Evolutionary conservation across 2,888 invertebrate species (phyloP).

Genomic region (Epinotia bilunana): DNA sequence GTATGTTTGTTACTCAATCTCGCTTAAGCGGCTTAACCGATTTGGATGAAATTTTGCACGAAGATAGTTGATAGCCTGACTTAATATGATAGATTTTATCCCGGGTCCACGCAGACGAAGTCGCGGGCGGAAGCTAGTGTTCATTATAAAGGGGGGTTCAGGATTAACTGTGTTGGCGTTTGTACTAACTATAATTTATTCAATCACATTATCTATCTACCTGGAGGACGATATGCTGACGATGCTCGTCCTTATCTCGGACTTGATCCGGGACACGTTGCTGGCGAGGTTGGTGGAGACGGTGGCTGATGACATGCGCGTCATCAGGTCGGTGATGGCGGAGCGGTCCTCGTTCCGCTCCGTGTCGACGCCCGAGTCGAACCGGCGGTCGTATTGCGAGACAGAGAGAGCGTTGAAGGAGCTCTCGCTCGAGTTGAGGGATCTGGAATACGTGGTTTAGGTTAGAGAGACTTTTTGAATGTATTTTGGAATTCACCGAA

Average conservation of each 20-base stretch:
- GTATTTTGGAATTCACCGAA: too few relatives aligned
- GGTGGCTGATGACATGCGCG: constrained; percentile 75
- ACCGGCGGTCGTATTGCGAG: constrained; percentile 71
- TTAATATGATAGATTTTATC: too few relatives aligned
- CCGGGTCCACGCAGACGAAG: too few relatives aligned
- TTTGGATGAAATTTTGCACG: too few relatives aligned
- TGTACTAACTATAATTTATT: too few relatives aligned
- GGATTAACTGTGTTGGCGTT: too few relatives aligned
- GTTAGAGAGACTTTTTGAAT: not conserved
- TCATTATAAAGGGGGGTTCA: too few relatives aligned
- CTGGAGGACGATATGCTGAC: constrained; percentile 70
- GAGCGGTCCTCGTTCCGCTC: constrained; percentile 70
- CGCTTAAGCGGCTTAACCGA: too few relatives aligned
- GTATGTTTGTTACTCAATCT: too few relatives aligned
- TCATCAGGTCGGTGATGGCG: constrained; percentile 74
- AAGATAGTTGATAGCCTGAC: too few relatives aligned
- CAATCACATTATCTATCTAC: too few relatives aligned
- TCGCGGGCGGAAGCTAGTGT: too few relatives aligned
- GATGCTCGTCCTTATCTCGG: constrained; percentile 75
- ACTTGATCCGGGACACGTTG: constrained; percentile 71
- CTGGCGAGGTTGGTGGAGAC: constrained; percentile 72
- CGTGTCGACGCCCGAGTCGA: constrained; percentile 67
- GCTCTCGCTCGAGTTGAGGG: constrained; percentile 76
- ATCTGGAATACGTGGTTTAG: constrained; percentile 49
- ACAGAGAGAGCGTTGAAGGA: constrained; percentile 75